Conservation (phyloP, 2,888 invertebrate genomes). For the Drosophila aldrichi region DNA sequence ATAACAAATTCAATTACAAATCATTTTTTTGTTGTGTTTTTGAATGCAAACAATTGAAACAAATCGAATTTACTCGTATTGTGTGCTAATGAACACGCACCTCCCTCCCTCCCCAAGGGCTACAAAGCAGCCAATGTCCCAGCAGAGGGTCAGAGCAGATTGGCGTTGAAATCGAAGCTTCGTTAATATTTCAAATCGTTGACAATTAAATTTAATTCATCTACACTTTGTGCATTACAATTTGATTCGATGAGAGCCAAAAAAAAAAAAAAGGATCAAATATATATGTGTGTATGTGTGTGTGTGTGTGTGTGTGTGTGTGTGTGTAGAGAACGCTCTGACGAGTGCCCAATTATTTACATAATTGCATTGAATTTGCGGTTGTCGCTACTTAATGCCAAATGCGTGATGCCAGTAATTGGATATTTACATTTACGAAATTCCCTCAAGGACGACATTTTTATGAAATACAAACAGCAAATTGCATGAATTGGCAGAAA, state of each 20-base stretch:
- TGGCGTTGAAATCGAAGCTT: slow-evolving; percentile 29
- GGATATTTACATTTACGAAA: slow-evolving; percentile 13
- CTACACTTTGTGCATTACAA: slow-evolving; percentile 42
- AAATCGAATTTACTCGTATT: slow-evolving; percentile 61
- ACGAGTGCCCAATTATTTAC: slow-evolving; percentile 32
- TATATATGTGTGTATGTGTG: neutral
- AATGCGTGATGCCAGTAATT: slow-evolving; percentile 17
- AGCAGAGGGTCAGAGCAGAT: slow-evolving; percentile 12
- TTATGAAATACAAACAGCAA: neutral
- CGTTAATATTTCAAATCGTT: slow-evolving; percentile 67
- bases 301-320: neutral
- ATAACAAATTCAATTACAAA: slow-evolving; percentile 35
- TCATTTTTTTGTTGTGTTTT: slow-evolving; percentile 17
- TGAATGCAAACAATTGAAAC: slow-evolving; percentile 35
- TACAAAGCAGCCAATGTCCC: neutral
- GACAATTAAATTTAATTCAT: slow-evolving; percentile 56
- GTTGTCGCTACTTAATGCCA: slow-evolving; percentile 34
- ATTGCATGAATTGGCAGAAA: slow-evolving; percentile 3
- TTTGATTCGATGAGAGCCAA: slow-evolving; percentile 24
- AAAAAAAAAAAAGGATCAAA: slow-evolving; percentile 3
- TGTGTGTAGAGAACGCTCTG: neutral
- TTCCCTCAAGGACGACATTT: slow-evolving; percentile 8
- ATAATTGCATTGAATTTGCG: slow-evolving; percentile 48
- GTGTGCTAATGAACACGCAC: slow-evolving; percentile 35
- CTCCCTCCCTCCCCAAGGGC: slow-evolving; percentile 5